Percentiles rank a stretch among this genome's conserved stretches.
Evolutionary conservation across 2,797 vertebrate genomes (phyloP).

Genomic region (Mareca penelope): DNA sequence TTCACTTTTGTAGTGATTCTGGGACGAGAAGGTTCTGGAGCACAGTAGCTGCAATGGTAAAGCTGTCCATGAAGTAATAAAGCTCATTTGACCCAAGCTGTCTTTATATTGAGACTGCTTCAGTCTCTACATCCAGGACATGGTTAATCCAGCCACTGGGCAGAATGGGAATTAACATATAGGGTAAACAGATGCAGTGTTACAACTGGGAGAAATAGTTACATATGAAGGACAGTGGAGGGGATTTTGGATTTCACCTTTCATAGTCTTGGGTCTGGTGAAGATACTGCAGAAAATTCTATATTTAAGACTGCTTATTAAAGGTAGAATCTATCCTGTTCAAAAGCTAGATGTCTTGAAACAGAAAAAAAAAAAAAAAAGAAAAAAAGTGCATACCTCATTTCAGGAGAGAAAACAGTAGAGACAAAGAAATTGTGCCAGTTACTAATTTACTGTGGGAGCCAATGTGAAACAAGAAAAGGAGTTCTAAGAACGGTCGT

Average conservation of each 20-base stretch:
- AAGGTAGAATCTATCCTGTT: neutral
- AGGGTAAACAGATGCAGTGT: neutral
- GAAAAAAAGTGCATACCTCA: neutral
- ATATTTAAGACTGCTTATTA: neutral
- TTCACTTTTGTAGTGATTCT: neutral
- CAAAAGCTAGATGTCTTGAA: neutral
- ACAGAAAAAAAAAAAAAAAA: neutral
- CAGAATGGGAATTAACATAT: neutral
- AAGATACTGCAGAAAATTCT: neutral
- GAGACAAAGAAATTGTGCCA: neutral
- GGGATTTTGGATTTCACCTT: neutral
- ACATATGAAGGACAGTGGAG: neutral
- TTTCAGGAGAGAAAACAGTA: neutral
- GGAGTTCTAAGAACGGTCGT: neutral
- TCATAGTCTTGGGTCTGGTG: fast-evolving
- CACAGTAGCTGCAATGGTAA: neutral
- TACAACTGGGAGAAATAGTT: neutral
- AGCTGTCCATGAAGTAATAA: neutral
- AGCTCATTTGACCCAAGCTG: neutral
- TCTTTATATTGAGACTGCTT: neutral
- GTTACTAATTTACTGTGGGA: neutral
- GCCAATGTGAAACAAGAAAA: neutral
- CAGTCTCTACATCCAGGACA: neutral
- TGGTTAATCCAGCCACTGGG: neutral
- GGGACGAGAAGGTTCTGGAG: neutral